Conservation (phyloP, 2,797 vertebrate genomes). For the Macropus fuliginosus region DNA sequence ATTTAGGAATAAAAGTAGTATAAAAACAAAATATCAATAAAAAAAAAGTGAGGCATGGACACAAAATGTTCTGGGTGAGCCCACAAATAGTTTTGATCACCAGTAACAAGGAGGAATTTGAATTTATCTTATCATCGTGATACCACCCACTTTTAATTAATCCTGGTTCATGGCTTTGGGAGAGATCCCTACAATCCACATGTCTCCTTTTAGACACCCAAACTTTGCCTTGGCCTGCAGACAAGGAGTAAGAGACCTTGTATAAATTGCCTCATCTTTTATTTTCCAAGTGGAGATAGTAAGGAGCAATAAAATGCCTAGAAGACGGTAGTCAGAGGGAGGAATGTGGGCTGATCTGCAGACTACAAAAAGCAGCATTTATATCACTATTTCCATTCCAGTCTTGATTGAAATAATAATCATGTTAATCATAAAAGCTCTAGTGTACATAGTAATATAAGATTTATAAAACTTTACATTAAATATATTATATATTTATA, state of each 20-base stretch:
- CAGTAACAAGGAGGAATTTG: not conserved
- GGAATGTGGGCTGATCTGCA: not conserved
- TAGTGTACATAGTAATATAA: not conserved
- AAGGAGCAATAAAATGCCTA: not conserved
- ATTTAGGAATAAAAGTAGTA: not conserved
- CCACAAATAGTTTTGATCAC: not conserved
- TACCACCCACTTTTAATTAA: not conserved
- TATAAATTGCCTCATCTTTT: not conserved
- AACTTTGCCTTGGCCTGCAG: constrained; percentile 19
- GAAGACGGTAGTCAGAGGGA: not conserved
- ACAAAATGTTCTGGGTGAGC: not conserved
- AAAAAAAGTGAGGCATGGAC: not conserved
- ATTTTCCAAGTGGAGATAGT: not conserved
- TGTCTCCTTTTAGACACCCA: constrained; percentile 14
- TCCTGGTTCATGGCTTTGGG: not conserved
- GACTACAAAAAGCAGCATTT: not conserved
- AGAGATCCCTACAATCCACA: constrained; percentile 6
- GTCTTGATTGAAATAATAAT: not conserved
- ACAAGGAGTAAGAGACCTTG: not conserved
- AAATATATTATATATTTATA: no score
- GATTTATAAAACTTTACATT: not conserved
- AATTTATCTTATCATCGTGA: not conserved
- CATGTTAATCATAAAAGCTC: not conserved
- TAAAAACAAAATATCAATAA: not conserved
- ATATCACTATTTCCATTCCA: not conserved